Evolutionary conservation across 2,113 vertebrate genomes (phyloP), one percentile per base, ranked within the genome.

Genomic region (Melanocharis versteri): DNA sequence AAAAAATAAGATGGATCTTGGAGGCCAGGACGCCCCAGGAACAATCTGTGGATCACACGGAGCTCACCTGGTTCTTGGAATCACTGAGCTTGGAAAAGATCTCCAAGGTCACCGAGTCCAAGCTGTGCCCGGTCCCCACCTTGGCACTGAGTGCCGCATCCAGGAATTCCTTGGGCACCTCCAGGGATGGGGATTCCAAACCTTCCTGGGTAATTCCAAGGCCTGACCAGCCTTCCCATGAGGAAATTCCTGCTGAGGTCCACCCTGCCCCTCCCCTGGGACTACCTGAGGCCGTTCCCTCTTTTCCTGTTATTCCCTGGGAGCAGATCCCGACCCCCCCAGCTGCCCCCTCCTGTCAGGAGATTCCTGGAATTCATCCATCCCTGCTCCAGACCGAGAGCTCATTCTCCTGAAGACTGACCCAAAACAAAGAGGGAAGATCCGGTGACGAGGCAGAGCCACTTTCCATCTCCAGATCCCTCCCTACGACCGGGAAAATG

Each of bases 111-210:
- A 48, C 2, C 12, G 0, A 33, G 14, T 7, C 39, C 45, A 13
- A 1, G 1, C 47, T 20, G 47, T 33, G 39, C 18, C 54, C 0
- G 0, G 28, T 61, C 1, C 33, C n/a, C n/a, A 24, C 18, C 53
- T 6, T 2, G 42, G n/a, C 50, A 10, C 16, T 4, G 10, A 42
- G 60, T 11, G 20, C 35, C 61, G 26, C 9, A 17, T 12, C 62
- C 62, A 27, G 62, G 39, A 51, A 44, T 53, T 39, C 84, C 62
- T 9, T 30, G n/a, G 47, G 5, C 19, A 16, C 39, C 18, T 28
- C 54, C 64, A 70, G 47, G 33, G 47, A 15, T 60, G 64, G 56
- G 33, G 0, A 35, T 1, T 42, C 48, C 57, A 48, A 14, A 58
- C 31, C 21, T 76, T 53, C 61, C 37, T 48, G 83, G 42, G 30